Base-by-base conservation (phyloP, 2,113 vertebrate species). In the Oncorhynchus gorbuscha region DNA sequence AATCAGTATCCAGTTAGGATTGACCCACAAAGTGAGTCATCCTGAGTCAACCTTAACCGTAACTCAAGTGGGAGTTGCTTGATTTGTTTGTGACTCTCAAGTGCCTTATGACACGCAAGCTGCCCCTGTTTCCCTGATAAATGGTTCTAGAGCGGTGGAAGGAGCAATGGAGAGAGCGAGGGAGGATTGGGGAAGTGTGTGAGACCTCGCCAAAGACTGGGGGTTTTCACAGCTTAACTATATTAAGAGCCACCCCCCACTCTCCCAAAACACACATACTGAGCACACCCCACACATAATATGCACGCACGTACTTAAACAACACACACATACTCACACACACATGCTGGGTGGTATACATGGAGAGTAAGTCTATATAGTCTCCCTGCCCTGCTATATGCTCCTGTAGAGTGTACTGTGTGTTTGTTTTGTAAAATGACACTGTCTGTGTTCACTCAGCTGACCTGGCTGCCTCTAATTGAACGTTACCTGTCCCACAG, bases 21-120 rank as follows among this genome's bases (percentile, higher is more conserved):
- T 45, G 8, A 3, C 2, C 20, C n/a, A 49, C 9, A 48, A 20
- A 51, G 26, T 18, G 67, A 85, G 85, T 86, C 85, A 89, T 90
- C 90, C 87, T 39, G 7, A 35, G 35, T 35, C 6, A 7, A 35
- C 90, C 90, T 88, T 83, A 86, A 88, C 87, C 86, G 78, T 85
- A 76, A 78, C 87, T 87, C 68, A 79, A 90, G 83, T 84, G 80
- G 86, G 84, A 88, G 86, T 89, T 76, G 85, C 88, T 89, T 90
- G 86, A 90, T 92, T 92, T 92, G 91, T 92, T 92, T 92, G 91
- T 90, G 90, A 89, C 90, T 90, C 91, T 89, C 86, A 88, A 90
- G 87, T 89, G 89, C 89, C 88, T 89, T 89, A 88, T 79, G 81
- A 90, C 88, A 89, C 85, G 87, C 88, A 85, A 84, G 88, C 88